Evolutionary conservation across 2,888 invertebrate species (phyloP).

Genomic region (Cylloceria caligata): DNA sequence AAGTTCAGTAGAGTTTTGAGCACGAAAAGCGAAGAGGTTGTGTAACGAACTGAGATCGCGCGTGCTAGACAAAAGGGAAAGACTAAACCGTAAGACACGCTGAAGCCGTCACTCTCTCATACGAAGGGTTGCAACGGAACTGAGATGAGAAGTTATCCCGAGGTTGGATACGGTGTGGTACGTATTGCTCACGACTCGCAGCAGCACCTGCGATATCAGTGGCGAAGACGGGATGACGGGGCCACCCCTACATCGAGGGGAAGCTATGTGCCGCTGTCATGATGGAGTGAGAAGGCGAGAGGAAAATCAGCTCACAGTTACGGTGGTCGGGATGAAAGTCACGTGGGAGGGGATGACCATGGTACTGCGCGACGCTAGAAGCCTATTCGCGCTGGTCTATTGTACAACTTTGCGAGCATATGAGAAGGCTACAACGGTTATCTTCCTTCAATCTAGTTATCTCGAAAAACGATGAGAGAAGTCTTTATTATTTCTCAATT

Average conservation of each 20-base stretch:
- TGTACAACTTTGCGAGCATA: not conserved
- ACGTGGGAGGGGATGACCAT: conserved; percentile 38
- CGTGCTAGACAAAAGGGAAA: conserved; percentile 26
- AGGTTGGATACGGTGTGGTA: conserved; percentile 65
- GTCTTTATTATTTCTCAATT: not conserved
- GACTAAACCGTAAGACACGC: conserved; percentile 29
- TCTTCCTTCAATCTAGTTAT: not conserved
- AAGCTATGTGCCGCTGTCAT: conserved; percentile 65
- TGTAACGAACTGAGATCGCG: conserved; percentile 21
- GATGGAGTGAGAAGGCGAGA: conserved; percentile 72
- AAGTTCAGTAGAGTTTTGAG: not conserved
- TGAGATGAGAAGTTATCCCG: conserved; percentile 62
- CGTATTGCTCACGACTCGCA: conserved; percentile 76
- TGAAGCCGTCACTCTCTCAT: conserved; percentile 70
- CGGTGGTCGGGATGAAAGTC: conserved; percentile 41
- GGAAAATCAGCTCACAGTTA: conserved; percentile 64
- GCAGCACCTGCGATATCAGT: conserved; percentile 79
- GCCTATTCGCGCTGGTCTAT: no score
- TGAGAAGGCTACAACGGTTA: not conserved
- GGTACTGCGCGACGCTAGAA: conserved; percentile 24
- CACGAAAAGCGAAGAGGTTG: not conserved
- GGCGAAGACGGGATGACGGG: conserved; percentile 52
- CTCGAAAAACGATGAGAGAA: not conserved
- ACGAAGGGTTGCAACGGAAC: conserved; percentile 72
- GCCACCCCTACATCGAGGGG: conserved; percentile 32